Evolutionary conservation across 2,113 vertebrate genomes (phyloP).

Genomic region (Pholis gunnellus): DNA sequence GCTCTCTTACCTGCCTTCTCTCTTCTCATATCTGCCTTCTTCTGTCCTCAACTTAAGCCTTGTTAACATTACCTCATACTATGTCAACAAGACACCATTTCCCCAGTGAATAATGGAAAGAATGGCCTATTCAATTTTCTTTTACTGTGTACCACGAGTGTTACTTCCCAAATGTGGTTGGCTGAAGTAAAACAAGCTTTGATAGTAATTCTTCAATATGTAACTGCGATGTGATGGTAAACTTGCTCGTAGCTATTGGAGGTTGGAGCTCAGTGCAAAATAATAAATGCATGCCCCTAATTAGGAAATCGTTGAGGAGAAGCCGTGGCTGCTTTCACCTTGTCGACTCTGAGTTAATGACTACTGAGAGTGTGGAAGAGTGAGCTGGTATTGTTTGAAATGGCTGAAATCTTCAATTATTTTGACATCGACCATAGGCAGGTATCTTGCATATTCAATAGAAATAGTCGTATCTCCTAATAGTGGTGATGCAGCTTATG

Average conservation of each 20-base stretch:
- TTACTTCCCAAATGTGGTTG: constrained; percentile 25
- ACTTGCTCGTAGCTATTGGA: constrained; percentile 40
- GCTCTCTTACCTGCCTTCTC: background rate
- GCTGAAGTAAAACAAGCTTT: constrained; percentile 10
- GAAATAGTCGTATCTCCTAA: background rate
- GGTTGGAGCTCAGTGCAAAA: constrained; percentile 7
- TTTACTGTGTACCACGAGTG: background rate
- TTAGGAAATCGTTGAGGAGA: constrained; percentile 30
- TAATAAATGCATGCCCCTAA: constrained; percentile 35
- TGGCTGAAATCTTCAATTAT: background rate
- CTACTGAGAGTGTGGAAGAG: constrained; percentile 16
- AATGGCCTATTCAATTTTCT: background rate
- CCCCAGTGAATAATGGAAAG: background rate
- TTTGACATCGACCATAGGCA: background rate
- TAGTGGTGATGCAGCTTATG: background rate
- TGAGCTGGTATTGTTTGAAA: constrained; percentile 24
- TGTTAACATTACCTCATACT: background rate
- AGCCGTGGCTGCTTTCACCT: constrained; percentile 29
- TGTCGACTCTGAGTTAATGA: constrained; percentile 32
- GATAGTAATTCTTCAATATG: constrained; percentile 27
- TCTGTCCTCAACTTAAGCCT: background rate
- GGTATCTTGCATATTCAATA: background rate
- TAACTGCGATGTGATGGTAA: constrained; percentile 31
- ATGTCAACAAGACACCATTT: background rate
- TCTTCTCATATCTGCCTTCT: background rate